A percentile compares a stretch with the other conserved stretches of the same genome.
phyloP scores from a whole-genome alignment of 2,797 vertebrate species.

The Sebastes kiyomatsui region DNA sequence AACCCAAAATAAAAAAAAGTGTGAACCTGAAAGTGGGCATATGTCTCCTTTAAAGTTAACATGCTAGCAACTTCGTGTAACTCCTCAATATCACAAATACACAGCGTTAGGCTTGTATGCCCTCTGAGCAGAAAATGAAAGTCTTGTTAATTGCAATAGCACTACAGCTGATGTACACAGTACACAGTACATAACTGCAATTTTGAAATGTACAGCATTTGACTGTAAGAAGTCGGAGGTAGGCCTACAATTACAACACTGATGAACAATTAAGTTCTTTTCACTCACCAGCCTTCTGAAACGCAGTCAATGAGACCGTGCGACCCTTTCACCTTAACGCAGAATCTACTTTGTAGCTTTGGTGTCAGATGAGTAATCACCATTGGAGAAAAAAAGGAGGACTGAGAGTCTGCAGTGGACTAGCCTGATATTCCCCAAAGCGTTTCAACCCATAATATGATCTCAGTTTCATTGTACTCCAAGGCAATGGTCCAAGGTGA shows the following conservation, averaged over 20 bases:
- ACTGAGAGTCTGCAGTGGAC: not conserved
- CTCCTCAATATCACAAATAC: not conserved
- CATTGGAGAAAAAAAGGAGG: not conserved
- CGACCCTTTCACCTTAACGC: slow-evolving; percentile 1
- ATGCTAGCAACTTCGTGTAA: not conserved
- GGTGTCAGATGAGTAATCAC: slow-evolving; percentile 5
- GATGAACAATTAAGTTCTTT: not conserved
- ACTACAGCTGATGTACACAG: not conserved
- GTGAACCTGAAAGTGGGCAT: too few species aligned
- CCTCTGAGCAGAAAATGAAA: not conserved
- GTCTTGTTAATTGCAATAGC: not conserved
- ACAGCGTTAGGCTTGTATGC: not conserved
- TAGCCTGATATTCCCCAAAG: not conserved
- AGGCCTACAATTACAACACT: not conserved
- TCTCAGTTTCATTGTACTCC: slow-evolving; percentile 14
- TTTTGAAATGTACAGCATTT: not conserved
- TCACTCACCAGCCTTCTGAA: not conserved
- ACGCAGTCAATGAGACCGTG: not conserved
- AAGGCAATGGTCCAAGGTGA: slow-evolving; percentile 19
- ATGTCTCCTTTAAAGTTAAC: not conserved
- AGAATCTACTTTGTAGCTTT: not conserved
- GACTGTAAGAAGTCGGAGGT: not conserved
- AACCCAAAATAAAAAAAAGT: too few species aligned
- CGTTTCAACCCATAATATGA: slow-evolving; percentile 20
- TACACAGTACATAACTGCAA: not conserved